These are phyloP conservation scores for Halictus quadricinctus DNA, from an alignment of 2,888 invertebrate genomes.

Conservation along the genomic window DNA sequence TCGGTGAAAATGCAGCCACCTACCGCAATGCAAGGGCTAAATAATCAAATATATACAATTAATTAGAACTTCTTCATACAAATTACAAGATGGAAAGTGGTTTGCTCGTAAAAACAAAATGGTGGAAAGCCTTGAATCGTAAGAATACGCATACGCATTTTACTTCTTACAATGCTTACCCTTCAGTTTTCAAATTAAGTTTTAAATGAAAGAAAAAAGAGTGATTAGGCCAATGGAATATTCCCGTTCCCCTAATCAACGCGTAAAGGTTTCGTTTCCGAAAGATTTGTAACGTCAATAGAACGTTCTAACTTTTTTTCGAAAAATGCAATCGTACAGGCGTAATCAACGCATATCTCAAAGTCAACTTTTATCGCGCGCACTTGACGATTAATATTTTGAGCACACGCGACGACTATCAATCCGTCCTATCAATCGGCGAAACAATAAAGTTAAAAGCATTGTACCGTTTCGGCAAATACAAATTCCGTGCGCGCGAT, in stretches of 20 bases:
- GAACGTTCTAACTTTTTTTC: not conserved
- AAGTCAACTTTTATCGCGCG: not conserved
- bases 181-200: no score
- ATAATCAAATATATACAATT: no score
- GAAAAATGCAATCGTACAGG: not conserved
- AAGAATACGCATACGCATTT: no score
- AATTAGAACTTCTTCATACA: no score
- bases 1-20: no score
- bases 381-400: not conserved
- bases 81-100: no score
- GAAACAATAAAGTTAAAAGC: conserved; percentile 13
- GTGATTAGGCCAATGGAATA: not conserved
- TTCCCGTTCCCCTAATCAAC: not conserved
- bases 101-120: no score
- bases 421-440: conserved; percentile 6
- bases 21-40: no score
- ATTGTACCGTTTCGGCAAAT: not conserved
- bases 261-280: not conserved
- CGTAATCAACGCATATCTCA: not conserved
- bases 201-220: not conserved
- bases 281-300: not conserved
- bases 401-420: not conserved
- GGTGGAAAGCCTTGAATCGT: no score
- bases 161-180: no score
- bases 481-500: not conserved